These are phyloP conservation scores for Coregonus sp. DNA, from an alignment of 2,797 vertebrate species.

Conservation along the genomic window DNA sequence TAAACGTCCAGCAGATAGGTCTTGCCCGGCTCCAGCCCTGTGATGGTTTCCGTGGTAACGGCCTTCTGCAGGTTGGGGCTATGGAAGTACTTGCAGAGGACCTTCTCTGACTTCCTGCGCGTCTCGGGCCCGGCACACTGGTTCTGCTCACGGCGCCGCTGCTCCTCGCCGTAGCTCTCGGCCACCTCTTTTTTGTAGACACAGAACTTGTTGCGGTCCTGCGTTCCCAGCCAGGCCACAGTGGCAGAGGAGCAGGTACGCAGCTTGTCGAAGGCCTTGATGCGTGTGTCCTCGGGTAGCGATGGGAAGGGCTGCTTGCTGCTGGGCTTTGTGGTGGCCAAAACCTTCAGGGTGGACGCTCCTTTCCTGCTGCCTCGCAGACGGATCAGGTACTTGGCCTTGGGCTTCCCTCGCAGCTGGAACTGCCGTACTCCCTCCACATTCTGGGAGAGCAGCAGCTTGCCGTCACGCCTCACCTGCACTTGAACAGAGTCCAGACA, in stretches of 20 bases:
- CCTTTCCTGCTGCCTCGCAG: constrained; percentile 91
- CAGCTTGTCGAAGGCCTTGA: constrained; percentile 97
- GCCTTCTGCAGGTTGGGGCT: constrained; percentile 95
- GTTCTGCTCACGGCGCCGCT: constrained; percentile 90
- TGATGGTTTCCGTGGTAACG: constrained; percentile 95
- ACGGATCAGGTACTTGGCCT: constrained; percentile 92
- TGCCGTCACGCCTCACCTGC: constrained; percentile 92
- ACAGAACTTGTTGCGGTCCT: constrained; percentile 97
- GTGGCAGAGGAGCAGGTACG: constrained; percentile 94
- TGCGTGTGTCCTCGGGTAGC: constrained; percentile 92
- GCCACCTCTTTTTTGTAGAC: constrained; percentile 92
- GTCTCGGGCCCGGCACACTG: constrained; percentile 92
- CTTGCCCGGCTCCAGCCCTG: constrained; percentile 88
- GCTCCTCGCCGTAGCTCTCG: constrained; percentile 85
- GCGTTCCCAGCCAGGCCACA: constrained; percentile 95
- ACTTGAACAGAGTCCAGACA: constrained; percentile 91
- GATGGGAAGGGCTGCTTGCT: constrained; percentile 93
- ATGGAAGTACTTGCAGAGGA: constrained; percentile 98
- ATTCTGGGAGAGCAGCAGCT: constrained; percentile 88
- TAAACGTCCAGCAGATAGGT: constrained; percentile 98
- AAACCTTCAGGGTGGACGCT: constrained; percentile 88
- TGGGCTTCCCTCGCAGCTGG: constrained; percentile 91
- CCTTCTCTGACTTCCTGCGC: constrained; percentile 92
- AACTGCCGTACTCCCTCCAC: constrained; percentile 93
- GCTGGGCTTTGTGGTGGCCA: constrained; percentile 86